Conservation (phyloP, 2,797 vertebrate genomes). For the Echiichthys vipera region DNA sequence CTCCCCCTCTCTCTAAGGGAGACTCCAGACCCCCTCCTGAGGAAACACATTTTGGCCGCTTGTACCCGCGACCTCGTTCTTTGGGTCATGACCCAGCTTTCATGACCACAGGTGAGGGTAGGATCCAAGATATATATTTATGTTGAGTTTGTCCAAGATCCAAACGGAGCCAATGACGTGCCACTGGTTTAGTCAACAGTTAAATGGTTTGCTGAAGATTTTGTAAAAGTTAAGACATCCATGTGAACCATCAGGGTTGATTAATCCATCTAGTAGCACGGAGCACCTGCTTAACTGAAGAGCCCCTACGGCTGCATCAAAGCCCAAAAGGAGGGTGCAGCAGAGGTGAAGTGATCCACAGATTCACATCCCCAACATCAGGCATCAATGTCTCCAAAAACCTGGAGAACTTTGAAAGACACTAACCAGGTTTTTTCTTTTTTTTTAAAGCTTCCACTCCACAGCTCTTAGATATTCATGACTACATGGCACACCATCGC, state of each 20-base stretch:
- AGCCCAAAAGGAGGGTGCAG: background rate
- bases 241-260: background rate
- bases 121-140: no score
- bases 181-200: background rate
- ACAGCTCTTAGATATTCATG: constrained; percentile 55
- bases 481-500: constrained; percentile 38
- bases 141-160: background rate
- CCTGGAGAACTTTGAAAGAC: constrained; percentile 16
- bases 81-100: no score
- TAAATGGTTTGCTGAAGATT: background rate
- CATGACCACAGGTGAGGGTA: no score
- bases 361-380: constrained; percentile 23
- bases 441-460: constrained; percentile 38
- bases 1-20: no score
- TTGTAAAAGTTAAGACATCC: background rate
- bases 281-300: background rate
- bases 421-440: constrained; percentile 26
- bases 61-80: no score
- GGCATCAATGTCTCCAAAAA: background rate
- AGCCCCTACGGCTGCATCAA: background rate
- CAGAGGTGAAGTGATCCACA: constrained; percentile 11
- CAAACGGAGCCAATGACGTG: background rate
- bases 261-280: background rate
- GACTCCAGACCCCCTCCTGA: no score
- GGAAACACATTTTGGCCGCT: no score